A percentile compares a stretch with the other conserved stretches of the same genome.
Conservation (phyloP, 2,113 vertebrate species). For the Lagopus leucura region DNA sequence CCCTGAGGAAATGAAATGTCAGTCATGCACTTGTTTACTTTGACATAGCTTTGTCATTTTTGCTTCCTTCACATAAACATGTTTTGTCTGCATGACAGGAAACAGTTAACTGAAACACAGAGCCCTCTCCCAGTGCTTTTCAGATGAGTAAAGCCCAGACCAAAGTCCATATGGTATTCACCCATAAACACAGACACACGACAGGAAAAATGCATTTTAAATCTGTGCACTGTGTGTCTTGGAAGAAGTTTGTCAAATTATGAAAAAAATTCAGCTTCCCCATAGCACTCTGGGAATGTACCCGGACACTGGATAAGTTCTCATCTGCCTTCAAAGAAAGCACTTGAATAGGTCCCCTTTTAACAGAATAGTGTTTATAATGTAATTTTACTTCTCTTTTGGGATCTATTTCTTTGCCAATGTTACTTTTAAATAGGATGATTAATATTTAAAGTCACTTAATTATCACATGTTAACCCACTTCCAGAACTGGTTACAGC, state of each 20-base stretch:
- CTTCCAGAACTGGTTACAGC: conserved; percentile 12
- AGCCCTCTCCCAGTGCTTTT: not conserved
- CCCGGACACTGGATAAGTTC: not conserved
- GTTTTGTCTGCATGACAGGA: conserved; percentile 27
- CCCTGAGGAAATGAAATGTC: conserved; percentile 26
- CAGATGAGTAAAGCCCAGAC: conserved; percentile 46
- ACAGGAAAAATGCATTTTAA: conserved; percentile 49
- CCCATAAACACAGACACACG: conserved; percentile 35
- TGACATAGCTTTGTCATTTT: conserved; percentile 24
- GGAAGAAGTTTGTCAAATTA: conserved; percentile 44
- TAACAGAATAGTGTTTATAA: conserved; percentile 15
- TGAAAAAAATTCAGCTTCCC: conserved; percentile 34
- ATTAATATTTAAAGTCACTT: conserved; percentile 64
- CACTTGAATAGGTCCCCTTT: conserved; percentile 2
- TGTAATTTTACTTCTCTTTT: conserved; percentile 42
- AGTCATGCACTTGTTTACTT: not conserved
- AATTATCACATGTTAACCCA: conserved; percentile 51
- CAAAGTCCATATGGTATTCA: conserved; percentile 22
- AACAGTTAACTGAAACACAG: conserved; percentile 48
- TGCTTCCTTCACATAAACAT: conserved; percentile 6
- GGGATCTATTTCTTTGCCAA: conserved; percentile 19
- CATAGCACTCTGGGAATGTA: conserved; percentile 15
- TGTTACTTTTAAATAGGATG: conserved; percentile 40
- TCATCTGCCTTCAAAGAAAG: conserved; percentile 49
- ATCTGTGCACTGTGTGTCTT: not conserved